Evolutionary conservation across 2,797 vertebrate species (phyloP).

Genomic region (Sorex maritimensis): DNA sequence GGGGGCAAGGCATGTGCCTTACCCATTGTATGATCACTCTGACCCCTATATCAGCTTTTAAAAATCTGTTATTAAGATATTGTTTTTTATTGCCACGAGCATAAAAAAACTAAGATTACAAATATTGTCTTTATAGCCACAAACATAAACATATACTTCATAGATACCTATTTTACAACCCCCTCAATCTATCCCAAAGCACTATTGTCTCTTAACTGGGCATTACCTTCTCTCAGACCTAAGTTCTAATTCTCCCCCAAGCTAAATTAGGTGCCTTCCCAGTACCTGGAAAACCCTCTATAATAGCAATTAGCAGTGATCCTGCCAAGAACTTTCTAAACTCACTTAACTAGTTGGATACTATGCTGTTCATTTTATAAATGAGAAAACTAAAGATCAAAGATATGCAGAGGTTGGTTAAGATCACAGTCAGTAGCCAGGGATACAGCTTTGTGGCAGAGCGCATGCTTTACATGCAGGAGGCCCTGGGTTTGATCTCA

Average conservation of each 20-base stretch:
- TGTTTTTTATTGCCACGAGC: neutral
- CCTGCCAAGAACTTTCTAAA: neutral
- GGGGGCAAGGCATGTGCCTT: too few relatives aligned
- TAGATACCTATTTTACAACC: neutral
- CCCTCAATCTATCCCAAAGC: neutral
- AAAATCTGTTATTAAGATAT: neutral
- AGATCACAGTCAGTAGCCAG: neutral
- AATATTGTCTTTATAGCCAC: neutral
- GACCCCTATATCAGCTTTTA: too few relatives aligned
- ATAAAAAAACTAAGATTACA: conserved; percentile 44
- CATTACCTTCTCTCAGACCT: neutral
- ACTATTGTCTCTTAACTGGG: neutral
- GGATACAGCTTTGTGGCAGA: too few relatives aligned
- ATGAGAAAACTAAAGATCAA: conserved; percentile 16
- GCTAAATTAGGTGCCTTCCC: neutral
- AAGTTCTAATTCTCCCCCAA: neutral
- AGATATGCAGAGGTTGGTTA: conserved; percentile 26
- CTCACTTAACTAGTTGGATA: neutral
- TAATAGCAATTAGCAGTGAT: neutral
- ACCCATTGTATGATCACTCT: too few relatives aligned
- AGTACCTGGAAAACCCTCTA: neutral
- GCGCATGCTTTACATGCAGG: too few relatives aligned
- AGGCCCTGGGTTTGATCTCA: too few relatives aligned
- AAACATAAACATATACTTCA: conserved; percentile 30
- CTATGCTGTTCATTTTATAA: conserved; percentile 41